Percentiles rank a stretch among this genome's conserved stretches.
These are phyloP conservation scores for Dynastes maya DNA, from an alignment of 2,888 invertebrate species.

Conservation along the genomic window DNA sequence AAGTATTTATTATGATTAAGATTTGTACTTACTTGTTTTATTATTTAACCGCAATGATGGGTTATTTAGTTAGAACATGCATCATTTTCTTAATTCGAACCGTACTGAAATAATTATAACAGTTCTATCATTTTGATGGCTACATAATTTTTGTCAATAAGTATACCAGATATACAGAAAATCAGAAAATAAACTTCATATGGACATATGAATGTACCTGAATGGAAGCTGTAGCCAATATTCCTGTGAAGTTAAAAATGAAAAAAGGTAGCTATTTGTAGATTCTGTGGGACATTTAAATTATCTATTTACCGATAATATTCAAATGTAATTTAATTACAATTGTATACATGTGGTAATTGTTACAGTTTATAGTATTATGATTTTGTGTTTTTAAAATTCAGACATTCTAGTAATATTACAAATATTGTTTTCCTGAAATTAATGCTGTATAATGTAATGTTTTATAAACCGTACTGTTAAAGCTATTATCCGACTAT, in stretches of 20 bases:
- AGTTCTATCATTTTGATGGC: background rate
- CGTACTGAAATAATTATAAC: slow-evolving; percentile 22
- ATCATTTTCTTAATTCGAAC: slow-evolving; percentile 5
- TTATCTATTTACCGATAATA: too few relatives aligned
- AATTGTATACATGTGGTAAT: too few relatives aligned
- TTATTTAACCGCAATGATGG: slow-evolving; percentile 22
- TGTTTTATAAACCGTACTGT: too few relatives aligned
- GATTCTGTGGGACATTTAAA: too few relatives aligned
- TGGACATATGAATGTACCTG: background rate
- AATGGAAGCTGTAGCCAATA: background rate
- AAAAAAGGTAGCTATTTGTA: background rate
- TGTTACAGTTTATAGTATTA: too few relatives aligned
- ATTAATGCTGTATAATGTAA: too few relatives aligned
- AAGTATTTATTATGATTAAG: slow-evolving; percentile 15
- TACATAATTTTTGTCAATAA: background rate
- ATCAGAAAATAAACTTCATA: background rate
- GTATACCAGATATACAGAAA: background rate
- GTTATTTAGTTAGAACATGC: background rate
- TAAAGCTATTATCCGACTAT: too few relatives aligned
- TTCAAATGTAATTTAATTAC: too few relatives aligned
- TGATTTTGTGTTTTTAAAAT: too few relatives aligned
- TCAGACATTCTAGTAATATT: too few relatives aligned
- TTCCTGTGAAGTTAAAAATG: background rate
- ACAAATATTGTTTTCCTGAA: too few relatives aligned
- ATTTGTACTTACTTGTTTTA: slow-evolving; percentile 25